Evolutionary conservation across 1,140 invertebrate species (phyloP), one percentile per base, ranked within the genome.

Genomic region (Dendroctonus ponderosae): DNA sequence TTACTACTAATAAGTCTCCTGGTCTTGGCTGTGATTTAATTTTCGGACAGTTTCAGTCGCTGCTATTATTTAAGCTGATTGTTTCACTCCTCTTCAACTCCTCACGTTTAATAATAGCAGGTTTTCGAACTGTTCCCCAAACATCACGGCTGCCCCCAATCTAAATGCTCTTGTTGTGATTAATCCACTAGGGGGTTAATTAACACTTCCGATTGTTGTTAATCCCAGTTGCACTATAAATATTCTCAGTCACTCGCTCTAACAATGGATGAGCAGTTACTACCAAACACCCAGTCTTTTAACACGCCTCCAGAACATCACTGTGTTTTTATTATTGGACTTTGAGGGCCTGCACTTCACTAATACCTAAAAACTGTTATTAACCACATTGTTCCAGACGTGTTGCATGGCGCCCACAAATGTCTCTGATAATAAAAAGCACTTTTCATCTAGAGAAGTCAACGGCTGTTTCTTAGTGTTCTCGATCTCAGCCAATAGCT

Each of bases 1-100:
- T n/a, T 14, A 11, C 11, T 75, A 77, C 76, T 77, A 77, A 77
- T 77, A 68, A 70, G 70, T 69, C 67, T 71, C 62, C 69, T 63
- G 50, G 70, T 14, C 40, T 65, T 59, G 69, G 69, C 60, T 54
- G 57, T 56, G 37, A 62, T 61, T 44, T 67, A 62, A 14, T 70
- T 56, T 57, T 48, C 37, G 46, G 39, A 51, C 46, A 51, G 59
- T 51, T 26, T 48, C n/a, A 11, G 5, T 51, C 14, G 43, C 59
- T 51, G 46, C 5, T 60, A 60, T 37, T 38, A 51, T 41, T 61
- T 61, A 50, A 48, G 42, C 15, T 39, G 40, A 59, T 37, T 59
- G 40, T 44, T 53, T 9, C 51, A 53, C 26, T 53, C 5, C 37
- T n/a, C 6, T 42, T 56, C 12, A 14, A 26, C 7, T 63, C 15